Percentiles rank a stretch among this genome's conserved stretches.
Conservation (phyloP, 2,888 invertebrate genomes). For the Hecatera dysodea region DNA sequence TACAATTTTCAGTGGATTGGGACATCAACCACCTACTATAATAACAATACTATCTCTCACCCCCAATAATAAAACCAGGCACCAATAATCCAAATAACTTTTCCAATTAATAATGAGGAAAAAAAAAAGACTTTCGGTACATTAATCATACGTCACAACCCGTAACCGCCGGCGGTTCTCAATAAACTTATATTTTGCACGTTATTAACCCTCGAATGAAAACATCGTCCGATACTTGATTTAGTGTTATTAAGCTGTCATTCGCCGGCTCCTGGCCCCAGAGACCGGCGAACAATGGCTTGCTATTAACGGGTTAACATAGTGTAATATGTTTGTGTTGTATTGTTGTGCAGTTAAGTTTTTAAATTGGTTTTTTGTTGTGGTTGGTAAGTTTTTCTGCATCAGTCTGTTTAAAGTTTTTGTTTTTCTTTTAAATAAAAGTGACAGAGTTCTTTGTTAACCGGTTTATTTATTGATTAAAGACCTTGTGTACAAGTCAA, state of each 20-base stretch:
- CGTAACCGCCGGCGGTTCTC: constrained; percentile 58
- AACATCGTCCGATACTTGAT: constrained; percentile 81
- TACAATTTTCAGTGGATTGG: too few relatives aligned
- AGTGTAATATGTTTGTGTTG: constrained; percentile 49
- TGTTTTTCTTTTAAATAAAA: too few relatives aligned
- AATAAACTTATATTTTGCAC: constrained; percentile 80
- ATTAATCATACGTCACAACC: constrained; percentile 63
- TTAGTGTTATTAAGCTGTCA: constrained; percentile 88
- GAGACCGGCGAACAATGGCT: constrained; percentile 75
- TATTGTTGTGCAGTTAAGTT: constrained; percentile 30
- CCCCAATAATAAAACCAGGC: constrained; percentile 18
- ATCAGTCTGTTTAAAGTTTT: too few relatives aligned
- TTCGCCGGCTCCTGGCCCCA: constrained; percentile 71
- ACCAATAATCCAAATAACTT: constrained; percentile 49
- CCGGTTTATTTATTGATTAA: too few relatives aligned
- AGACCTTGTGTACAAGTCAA: too few relatives aligned
- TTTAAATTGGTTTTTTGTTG: constrained; percentile 43
- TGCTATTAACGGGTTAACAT: constrained; percentile 75
- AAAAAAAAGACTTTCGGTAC: constrained; percentile 45
- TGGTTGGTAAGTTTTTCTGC: not conserved
- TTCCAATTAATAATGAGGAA: constrained; percentile 64
- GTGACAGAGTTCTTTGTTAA: too few relatives aligned
- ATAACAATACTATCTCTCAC: constrained; percentile 1
- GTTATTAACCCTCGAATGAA: constrained; percentile 77
- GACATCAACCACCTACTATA: not conserved